A percentile compares a stretch with the other conserved stretches of the same genome.
Evolutionary conservation across 1,140 invertebrate genomes (phyloP).

Genomic region (Ceratosolen solmsi): DNA sequence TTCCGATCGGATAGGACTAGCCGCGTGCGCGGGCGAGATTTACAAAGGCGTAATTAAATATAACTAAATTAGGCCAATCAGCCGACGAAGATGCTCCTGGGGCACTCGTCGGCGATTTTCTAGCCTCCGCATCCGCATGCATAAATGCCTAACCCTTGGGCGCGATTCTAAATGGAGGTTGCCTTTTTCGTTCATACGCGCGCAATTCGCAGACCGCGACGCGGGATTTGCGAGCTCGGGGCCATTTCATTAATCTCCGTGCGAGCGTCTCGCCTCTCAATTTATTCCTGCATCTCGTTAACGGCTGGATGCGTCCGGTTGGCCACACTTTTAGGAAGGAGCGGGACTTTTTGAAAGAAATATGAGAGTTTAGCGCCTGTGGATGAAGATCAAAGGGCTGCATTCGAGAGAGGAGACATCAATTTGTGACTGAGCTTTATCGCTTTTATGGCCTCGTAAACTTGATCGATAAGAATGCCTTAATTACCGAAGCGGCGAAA

Average conservation of each 20-base stretch:
- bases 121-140: constrained; percentile 40
- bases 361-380: constrained; percentile 19
- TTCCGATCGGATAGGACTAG: not conserved
- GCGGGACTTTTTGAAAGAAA: constrained; percentile 28
- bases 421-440: constrained; percentile 6
- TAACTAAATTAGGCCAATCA: constrained; percentile 71
- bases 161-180: constrained; percentile 40
- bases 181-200: not conserved
- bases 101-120: constrained; percentile 21
- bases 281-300: constrained; percentile 73
- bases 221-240: constrained; percentile 60
- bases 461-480: constrained; percentile 7
- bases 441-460: constrained; percentile 6
- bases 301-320: constrained; percentile 54
- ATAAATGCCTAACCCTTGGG: not conserved
- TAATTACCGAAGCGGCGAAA: not conserved
- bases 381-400: constrained; percentile 9
- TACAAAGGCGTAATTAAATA: constrained; percentile 69
- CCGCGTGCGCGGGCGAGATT: too few relatives aligned
- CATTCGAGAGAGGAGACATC: not conserved
- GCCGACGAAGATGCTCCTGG: constrained; percentile 44
- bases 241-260: constrained; percentile 71
- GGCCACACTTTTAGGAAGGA: not conserved
- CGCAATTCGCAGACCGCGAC: constrained; percentile 53
- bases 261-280: constrained; percentile 67